Percentiles rank a stretch among this genome's conserved stretches.
phyloP scores from a whole-genome alignment of 2,113 vertebrate species.

The Elephas maximus region DNA sequence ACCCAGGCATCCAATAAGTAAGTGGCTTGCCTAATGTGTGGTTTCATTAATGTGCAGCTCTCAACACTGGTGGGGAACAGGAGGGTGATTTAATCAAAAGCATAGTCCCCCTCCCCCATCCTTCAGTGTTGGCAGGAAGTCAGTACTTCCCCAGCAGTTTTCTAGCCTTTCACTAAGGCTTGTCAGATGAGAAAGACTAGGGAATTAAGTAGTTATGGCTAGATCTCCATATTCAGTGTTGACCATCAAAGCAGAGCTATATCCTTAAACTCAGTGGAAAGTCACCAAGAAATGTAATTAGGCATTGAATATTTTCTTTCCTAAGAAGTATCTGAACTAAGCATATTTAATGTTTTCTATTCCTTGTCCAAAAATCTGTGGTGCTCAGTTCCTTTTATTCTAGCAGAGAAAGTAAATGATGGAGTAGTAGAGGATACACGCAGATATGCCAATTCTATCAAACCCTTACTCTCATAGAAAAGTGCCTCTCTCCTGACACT shows the following conservation, averaged over 20 bases:
- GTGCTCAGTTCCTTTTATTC: background rate
- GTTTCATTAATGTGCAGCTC: background rate
- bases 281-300: background rate
- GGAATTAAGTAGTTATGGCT: background rate
- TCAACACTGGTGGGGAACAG: background rate
- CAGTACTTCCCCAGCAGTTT: background rate
- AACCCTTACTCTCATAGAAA: background rate
- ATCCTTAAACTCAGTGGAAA: background rate
- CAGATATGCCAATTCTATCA: background rate
- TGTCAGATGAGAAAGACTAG: background rate
- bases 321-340: background rate
- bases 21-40: background rate
- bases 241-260: background rate
- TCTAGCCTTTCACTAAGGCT: background rate
- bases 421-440: background rate
- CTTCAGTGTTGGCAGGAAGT: background rate
- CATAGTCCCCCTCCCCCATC: no score
- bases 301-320: background rate
- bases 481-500: background rate
- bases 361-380: background rate
- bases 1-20: background rate
- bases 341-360: background rate
- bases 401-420: background rate
- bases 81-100: background rate
- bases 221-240: background rate